These are phyloP conservation scores for Cossypha dichroa DNA, from an alignment of 2,797 vertebrate genomes.

Conservation along the genomic window DNA sequence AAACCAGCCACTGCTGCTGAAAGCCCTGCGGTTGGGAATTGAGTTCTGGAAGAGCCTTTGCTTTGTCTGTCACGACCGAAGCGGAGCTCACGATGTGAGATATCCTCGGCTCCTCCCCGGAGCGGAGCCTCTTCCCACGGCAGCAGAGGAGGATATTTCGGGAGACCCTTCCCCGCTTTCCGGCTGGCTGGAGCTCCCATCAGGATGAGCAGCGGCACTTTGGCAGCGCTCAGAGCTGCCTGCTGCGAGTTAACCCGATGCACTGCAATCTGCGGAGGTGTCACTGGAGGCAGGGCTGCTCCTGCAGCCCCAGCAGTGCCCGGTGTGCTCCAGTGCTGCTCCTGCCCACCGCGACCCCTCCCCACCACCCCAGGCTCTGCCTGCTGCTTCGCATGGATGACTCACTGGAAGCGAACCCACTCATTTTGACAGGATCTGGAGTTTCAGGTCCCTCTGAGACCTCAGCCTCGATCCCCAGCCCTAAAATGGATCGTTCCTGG, in stretches of 20 bases:
- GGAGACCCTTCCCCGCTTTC: background rate
- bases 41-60: background rate
- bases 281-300: background rate
- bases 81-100: background rate
- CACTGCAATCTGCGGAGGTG: fast-evolving
- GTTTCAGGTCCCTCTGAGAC: background rate
- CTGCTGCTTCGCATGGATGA: fast-evolving
- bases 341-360: background rate
- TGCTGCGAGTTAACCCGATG: fast-evolving
- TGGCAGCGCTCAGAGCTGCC: fast-evolving
- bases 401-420: background rate
- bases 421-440: background rate
- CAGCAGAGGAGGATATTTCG: background rate
- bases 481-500: background rate
- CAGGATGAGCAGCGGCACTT: fast-evolving
- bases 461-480: background rate
- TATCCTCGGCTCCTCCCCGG: background rate
- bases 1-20: background rate
- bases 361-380: background rate
- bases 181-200: background rate
- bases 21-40: background rate
- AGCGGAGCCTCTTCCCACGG: background rate
- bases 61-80: background rate
- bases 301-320: fast-evolving
- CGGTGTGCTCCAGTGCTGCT: fast-evolving